These are phyloP conservation scores for Ennomos quercinarius DNA, from an alignment of 2,888 invertebrate genomes.

Conservation along the genomic window DNA sequence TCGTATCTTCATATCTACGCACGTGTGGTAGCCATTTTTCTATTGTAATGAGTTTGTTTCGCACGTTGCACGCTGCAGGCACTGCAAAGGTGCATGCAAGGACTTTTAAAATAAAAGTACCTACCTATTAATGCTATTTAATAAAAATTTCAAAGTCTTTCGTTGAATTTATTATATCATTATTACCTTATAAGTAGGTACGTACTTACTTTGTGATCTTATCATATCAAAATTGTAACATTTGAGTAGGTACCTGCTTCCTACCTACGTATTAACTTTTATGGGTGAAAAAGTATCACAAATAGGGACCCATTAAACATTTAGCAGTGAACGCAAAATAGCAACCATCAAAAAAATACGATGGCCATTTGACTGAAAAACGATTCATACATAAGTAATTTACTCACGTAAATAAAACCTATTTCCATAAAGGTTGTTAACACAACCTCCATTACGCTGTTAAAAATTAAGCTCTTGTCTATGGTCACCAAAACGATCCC, in stretches of 20 bases:
- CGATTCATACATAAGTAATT: constrained; percentile 15
- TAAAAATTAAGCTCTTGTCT: constrained; percentile 43
- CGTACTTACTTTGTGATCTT: no score
- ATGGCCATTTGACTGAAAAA: constrained; percentile 14
- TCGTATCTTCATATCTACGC: constrained; percentile 38
- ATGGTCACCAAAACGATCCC: constrained; percentile 52
- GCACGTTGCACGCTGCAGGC: not conserved
- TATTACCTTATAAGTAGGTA: no score
- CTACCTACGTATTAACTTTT: no score
- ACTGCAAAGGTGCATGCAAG: no score
- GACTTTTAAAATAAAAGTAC: no score
- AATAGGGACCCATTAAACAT: not conserved
- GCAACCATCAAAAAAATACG: constrained; percentile 12
- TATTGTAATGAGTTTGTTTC: not conserved
- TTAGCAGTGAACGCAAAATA: not conserved
- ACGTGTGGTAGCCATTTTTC: constrained; percentile 31
- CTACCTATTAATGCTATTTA: no score
- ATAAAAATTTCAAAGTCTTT: no score
- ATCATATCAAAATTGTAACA: no score
- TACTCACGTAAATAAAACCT: constrained; percentile 24
- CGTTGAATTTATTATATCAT: no score
- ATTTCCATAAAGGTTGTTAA: constrained; percentile 33
- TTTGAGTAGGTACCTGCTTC: no score
- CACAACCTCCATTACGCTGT: constrained; percentile 31
- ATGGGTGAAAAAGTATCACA: no score